Evolutionary conservation across 30 jellyfish, hydroid and myxozoan species (phyloP), one percentile per base, ranked within the genome.

Genomic region (Pseudorhiza aurosa): DNA sequence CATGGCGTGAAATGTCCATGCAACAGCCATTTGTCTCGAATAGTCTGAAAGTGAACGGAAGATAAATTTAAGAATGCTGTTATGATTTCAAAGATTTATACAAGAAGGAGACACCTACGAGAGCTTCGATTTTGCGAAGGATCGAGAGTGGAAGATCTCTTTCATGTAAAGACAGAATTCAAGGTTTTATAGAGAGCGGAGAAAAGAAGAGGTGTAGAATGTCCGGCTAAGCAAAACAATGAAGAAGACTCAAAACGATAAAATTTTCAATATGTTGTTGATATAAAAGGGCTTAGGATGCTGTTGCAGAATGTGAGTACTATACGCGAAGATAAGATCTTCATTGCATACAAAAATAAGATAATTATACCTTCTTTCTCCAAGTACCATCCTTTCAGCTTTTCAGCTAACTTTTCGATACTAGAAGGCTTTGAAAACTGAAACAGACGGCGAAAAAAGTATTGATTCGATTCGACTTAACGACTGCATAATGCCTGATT

Each of bases 351-450:
- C 35, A 39, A 18, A 27, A 44, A 30, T 22, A 22, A 71, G 7
- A 21, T 3, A 6, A 7, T 29, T 5, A 24, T 70, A 90, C 96
- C 96, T 68, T 76, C 95, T 68, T 83, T 72, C 51, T 90, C 97
- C 50, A 90, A 58, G 59, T 83, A 90, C 85, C 95, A 77, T 26
- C 71, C 73, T 43, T 59, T 76, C 8, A 90, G 36, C 47, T 85
- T 90, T 14, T 33, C 73, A 15, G 75, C 56, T 27, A 90, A 65
- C 63, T 90, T 90, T 71, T 68, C 93, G 14, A 90, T 74, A 47
- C 95, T 90, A 37, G 93, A 65, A 26, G 86, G 90, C 51, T 90
- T 83, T 58, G 96, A 91, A 83, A 42, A 78, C 97, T 90, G 21
- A 1, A 81, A 42, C 45, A 31, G 30, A 21, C 8, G 22, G 5